These are phyloP conservation scores for Acanthopleura granulata DNA, from an alignment of 2,888 invertebrate genomes.

Conservation along the genomic window DNA sequence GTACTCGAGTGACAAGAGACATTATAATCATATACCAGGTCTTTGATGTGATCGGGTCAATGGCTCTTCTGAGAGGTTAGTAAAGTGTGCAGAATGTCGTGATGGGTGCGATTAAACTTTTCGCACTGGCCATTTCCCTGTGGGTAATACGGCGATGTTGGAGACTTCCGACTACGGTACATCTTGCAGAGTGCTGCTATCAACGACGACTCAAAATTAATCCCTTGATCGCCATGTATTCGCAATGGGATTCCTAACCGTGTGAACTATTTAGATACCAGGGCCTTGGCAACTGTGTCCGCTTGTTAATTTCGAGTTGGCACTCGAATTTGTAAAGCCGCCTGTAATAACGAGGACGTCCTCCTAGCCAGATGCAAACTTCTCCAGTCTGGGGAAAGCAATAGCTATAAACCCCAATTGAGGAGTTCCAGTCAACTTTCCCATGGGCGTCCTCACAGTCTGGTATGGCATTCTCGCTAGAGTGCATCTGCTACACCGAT, in stretches of 20 bases:
- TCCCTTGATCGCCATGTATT: constrained; percentile 28
- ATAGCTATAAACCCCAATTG: constrained; percentile 4
- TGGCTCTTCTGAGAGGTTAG: constrained; percentile 19
- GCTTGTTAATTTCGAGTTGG: constrained; percentile 25
- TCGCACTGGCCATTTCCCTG: constrained; percentile 25
- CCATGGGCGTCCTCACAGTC: constrained; percentile 13
- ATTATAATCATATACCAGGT: constrained; percentile 23
- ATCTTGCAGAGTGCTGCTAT: constrained; percentile 28
- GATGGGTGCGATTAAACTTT: constrained; percentile 28
- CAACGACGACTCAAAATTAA: constrained; percentile 20
- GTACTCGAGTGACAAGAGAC: constrained; percentile 20
- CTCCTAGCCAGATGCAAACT: constrained; percentile 14
- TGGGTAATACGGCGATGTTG: constrained; percentile 22
- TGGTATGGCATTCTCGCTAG: constrained; percentile 12
- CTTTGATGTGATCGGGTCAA: constrained; percentile 24
- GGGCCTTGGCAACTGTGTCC: constrained; percentile 18
- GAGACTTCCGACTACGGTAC: constrained; percentile 25
- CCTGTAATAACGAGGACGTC: constrained; percentile 29
- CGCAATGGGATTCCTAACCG: constrained; percentile 26
- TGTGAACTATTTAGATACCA: constrained; percentile 24
- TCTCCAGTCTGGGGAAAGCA: background rate
- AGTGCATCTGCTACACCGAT: constrained; percentile 6
- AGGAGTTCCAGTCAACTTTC: background rate
- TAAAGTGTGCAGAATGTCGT: constrained; percentile 22
- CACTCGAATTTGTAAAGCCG: constrained; percentile 23